A percentile compares a stretch with the other conserved stretches of the same genome.
Evolutionary conservation across 2,888 invertebrate species (phyloP).

Genomic region (Anoplius nigerrimus): DNA sequence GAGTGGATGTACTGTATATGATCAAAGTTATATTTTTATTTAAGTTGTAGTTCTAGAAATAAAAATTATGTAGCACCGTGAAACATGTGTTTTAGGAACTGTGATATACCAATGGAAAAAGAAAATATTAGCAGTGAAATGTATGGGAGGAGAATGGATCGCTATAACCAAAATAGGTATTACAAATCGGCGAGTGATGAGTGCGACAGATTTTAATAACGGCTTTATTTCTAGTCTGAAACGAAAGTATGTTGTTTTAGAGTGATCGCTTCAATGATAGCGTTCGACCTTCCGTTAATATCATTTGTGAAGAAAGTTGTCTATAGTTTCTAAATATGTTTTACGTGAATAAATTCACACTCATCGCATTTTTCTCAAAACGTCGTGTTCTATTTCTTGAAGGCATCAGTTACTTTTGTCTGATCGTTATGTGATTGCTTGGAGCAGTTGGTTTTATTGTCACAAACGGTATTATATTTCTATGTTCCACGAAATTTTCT

Average conservation of each 20-base stretch:
- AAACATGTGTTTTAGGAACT: slow-evolving; percentile 75
- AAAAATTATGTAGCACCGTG: slow-evolving; percentile 6
- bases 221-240: slow-evolving; percentile 84
- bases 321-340: neutral
- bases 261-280: slow-evolving; percentile 17
- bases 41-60: neutral
- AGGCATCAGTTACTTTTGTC: neutral
- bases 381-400: neutral
- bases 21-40: slow-evolving; percentile 11
- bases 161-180: slow-evolving; percentile 81
- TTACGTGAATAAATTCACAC: neutral
- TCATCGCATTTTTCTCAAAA: neutral
- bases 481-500: neutral
- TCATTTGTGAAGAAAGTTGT: neutral
- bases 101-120: slow-evolving; percentile 79
- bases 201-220: slow-evolving; percentile 89
- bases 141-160: slow-evolving; percentile 81
- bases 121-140: slow-evolving; percentile 81
- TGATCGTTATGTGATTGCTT: too few relatives aligned
- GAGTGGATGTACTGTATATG: slow-evolving; percentile 17
- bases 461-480: neutral
- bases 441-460: neutral
- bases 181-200: slow-evolving; percentile 83
- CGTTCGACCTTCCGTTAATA: neutral
- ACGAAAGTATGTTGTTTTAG: slow-evolving; percentile 47